These are phyloP conservation scores for Drosophila cardini DNA, from an alignment of 1,140 invertebrate genomes.

Conservation along the genomic window DNA sequence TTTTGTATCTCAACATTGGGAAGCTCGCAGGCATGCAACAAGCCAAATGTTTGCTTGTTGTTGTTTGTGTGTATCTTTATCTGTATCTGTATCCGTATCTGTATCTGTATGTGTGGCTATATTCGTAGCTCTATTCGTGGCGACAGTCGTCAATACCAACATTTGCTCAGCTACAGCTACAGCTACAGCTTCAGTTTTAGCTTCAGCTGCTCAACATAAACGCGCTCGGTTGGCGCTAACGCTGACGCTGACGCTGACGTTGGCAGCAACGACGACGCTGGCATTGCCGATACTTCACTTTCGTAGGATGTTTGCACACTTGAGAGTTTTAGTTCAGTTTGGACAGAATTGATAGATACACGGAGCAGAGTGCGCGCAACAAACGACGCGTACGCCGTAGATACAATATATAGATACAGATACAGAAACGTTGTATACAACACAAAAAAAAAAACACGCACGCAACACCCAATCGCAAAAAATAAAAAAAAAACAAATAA, in stretches of 20 bases:
- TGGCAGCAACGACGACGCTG: slow-evolving; percentile 5
- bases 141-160: slow-evolving; percentile 51
- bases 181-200: slow-evolving; percentile 48
- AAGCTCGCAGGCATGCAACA: slow-evolving; percentile 72
- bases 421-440: slow-evolving; percentile 38
- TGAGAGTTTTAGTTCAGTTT: slow-evolving; percentile 83
- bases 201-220: slow-evolving; percentile 66
- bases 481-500: slow-evolving; percentile 15
- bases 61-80: slow-evolving; percentile 33
- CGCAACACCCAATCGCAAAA: slow-evolving; percentile 1
- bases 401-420: slow-evolving; percentile 53
- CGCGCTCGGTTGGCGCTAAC: slow-evolving; percentile 44
- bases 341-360: slow-evolving; percentile 77
- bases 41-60: slow-evolving; percentile 57
- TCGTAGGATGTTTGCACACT: slow-evolving; percentile 80
- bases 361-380: slow-evolving; percentile 47
- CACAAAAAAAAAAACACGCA: slow-evolving; percentile 11
- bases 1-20: slow-evolving; percentile 37
- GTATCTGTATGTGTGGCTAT: slow-evolving; percentile 2
- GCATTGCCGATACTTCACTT: slow-evolving; percentile 64
- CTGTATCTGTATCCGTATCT: slow-evolving; percentile 24
- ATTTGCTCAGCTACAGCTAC: slow-evolving; percentile 62
- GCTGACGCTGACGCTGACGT: slow-evolving; percentile 25
- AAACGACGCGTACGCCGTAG: slow-evolving; percentile 38
- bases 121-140: slow-evolving; percentile 32